These are phyloP conservation scores for Tupaia chinensis DNA, from an alignment of 2,113 vertebrate genomes.

Conservation along the genomic window DNA sequence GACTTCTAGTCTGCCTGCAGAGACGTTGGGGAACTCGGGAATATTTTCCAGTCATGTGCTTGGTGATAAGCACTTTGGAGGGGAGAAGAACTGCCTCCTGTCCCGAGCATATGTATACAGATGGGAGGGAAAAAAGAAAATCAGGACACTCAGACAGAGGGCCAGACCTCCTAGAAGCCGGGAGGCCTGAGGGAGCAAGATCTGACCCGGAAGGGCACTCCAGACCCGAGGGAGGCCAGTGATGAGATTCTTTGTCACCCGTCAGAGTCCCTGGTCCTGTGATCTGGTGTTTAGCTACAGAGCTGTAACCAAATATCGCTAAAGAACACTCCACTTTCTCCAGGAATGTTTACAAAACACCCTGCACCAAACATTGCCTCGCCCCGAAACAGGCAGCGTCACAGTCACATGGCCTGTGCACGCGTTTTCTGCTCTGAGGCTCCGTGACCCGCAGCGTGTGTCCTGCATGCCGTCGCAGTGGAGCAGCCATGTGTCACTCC, in stretches of 20 bases:
- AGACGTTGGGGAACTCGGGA: background rate
- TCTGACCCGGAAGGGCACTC: background rate
- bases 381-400: background rate
- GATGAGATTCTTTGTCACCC: background rate
- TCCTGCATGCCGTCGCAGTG: background rate
- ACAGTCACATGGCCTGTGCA: background rate
- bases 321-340: slow-evolving; percentile 39
- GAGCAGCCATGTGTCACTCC: background rate
- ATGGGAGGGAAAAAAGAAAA: background rate
- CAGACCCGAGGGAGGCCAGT: background rate
- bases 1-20: background rate
- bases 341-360: background rate
- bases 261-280: background rate
- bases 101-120: background rate
- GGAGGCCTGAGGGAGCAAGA: background rate
- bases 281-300: background rate
- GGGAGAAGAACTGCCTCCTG: background rate
- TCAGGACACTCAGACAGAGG: background rate
- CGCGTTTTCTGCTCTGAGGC: background rate
- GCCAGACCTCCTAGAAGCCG: background rate
- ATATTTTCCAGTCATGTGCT: background rate
- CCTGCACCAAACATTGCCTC: background rate
- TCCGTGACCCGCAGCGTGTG: background rate
- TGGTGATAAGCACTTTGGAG: background rate
- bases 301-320: slow-evolving; percentile 32